Conservation (phyloP, 2,113 vertebrate genomes). For the Lepus timidus region DNA sequence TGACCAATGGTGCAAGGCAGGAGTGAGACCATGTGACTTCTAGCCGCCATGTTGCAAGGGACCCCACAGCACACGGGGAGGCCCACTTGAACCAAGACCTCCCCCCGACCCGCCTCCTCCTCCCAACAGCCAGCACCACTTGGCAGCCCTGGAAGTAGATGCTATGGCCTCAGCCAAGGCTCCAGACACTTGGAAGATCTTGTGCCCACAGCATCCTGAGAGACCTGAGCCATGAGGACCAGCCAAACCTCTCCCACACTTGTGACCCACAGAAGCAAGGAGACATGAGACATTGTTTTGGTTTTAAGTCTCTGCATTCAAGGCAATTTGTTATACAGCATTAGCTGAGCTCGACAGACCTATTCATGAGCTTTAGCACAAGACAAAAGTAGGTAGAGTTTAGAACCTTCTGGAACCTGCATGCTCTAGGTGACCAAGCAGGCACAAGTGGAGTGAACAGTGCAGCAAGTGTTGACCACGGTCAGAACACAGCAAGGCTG, state of each 20-base stretch:
- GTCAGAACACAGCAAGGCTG: not conserved
- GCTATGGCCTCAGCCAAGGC: not conserved
- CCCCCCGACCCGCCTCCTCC: too few species aligned
- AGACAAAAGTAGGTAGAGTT: not conserved
- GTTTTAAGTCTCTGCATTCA: not conserved
- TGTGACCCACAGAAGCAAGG: not conserved
- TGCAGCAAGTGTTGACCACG: not conserved
- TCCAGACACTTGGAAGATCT: not conserved
- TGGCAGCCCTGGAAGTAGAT: not conserved
- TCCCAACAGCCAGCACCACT: not conserved
- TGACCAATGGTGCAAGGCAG: not conserved
- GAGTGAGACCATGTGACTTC: not conserved
- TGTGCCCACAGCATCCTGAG: not conserved
- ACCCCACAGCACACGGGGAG: not conserved
- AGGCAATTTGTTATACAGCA: conserved; percentile 13
- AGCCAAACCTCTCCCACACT: not conserved
- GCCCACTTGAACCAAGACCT: not conserved
- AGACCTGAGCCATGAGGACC: not conserved
- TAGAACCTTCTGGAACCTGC: not conserved
- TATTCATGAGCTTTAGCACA: not conserved
- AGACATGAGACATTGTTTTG: not conserved
- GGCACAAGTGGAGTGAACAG: not conserved
- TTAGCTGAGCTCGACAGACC: not conserved
- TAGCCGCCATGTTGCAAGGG: not conserved
- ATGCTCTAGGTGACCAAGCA: not conserved